Conservation (phyloP, 35 echinoderm and acorn worm species). For the Ptychodera flava region DNA sequence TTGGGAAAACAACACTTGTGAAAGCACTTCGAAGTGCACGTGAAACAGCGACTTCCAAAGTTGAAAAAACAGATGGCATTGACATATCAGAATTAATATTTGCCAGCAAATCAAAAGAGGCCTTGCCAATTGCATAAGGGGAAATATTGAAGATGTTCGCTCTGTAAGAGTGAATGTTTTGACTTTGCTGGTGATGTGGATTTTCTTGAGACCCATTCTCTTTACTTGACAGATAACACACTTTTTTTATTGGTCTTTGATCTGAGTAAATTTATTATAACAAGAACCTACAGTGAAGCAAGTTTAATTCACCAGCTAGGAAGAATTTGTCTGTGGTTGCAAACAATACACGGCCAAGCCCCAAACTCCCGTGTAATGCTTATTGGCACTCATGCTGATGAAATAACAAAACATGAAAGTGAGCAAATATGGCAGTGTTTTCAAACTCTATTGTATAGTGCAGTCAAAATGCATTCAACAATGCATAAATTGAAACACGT, state of each 20-base stretch:
- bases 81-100: not conserved
- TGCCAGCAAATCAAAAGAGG: no score
- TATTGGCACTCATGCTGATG: not conserved
- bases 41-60: not conserved
- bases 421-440: no score
- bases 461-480: not conserved
- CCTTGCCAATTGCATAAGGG: no score
- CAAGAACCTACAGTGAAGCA: not conserved
- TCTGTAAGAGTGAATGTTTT: not conserved
- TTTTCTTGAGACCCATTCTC: not conserved
- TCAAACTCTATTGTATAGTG: not conserved
- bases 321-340: not conserved
- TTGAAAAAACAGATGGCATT: not conserved
- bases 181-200: not conserved
- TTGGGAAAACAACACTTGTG: not conserved
- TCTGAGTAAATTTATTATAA: not conserved
- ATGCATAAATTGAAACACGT: not conserved
- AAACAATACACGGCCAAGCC: not conserved
- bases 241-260: not conserved
- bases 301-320: not conserved
- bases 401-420: no score
- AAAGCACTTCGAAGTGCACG: not conserved
- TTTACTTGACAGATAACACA: not conserved
- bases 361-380: not conserved
- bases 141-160: no score